Conservation (phyloP, 1,140 invertebrate species). For the Hylyphantes graminicola region DNA sequence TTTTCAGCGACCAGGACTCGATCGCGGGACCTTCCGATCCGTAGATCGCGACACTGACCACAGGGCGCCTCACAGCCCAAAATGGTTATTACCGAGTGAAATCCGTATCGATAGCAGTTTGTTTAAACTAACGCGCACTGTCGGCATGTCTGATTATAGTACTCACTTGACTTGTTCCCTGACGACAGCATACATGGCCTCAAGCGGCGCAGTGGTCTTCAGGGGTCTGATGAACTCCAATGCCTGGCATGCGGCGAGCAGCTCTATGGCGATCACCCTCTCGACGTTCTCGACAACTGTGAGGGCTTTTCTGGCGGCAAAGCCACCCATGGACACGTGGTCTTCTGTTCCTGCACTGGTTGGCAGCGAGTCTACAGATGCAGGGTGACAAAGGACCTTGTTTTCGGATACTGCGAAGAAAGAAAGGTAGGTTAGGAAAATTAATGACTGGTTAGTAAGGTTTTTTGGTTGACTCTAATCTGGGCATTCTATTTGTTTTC, state of each 20-base stretch:
- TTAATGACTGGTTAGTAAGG: too few relatives aligned
- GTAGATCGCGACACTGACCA: too few relatives aligned
- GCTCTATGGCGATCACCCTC: constrained; percentile 78
- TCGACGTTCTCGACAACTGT: constrained; percentile 78
- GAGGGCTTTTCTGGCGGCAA: constrained; percentile 77
- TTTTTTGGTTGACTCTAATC: too few relatives aligned
- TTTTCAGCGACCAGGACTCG: too few relatives aligned
- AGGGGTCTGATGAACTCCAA: constrained; percentile 80
- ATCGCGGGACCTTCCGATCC: too few relatives aligned
- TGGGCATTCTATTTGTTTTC: too few relatives aligned
- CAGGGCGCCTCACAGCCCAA: too few relatives aligned
- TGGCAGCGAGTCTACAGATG: constrained; percentile 78
- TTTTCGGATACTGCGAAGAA: constrained; percentile 77
- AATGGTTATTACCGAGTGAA: too few relatives aligned
- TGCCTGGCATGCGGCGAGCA: constrained; percentile 79
- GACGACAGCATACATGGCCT: constrained; percentile 78
- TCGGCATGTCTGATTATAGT: too few relatives aligned
- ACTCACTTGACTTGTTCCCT: constrained; percentile 71
- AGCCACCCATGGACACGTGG: constrained; percentile 82
- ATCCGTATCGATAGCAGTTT: too few relatives aligned
- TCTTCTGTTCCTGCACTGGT: constrained; percentile 83
- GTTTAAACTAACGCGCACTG: background rate
- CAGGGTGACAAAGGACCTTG: constrained; percentile 80
- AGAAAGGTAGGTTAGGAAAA: background rate
- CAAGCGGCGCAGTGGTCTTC: constrained; percentile 77